Conservation (phyloP, 2,113 vertebrate genomes). For the Phaethon lepturus region DNA sequence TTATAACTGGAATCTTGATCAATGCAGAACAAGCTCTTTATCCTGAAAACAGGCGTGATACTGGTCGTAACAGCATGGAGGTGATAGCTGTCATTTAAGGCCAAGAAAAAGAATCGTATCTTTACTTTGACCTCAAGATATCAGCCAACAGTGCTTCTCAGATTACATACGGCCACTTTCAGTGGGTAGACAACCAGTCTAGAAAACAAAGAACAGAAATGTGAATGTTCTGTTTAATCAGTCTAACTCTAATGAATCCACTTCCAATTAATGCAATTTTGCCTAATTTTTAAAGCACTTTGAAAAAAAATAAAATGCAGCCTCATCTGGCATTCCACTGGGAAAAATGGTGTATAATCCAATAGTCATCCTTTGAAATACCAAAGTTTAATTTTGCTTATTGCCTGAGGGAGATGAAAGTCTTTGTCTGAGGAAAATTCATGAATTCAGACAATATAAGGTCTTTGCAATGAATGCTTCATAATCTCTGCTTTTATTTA, state of each 20-base stretch:
- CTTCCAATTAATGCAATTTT: background rate
- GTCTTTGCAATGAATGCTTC: background rate
- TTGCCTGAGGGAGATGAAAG: background rate
- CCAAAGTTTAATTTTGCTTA: background rate
- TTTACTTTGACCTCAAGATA: background rate
- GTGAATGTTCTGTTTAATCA: background rate
- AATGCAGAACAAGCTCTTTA: background rate
- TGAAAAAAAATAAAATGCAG: background rate
- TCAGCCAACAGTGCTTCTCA: background rate
- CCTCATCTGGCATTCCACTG: background rate
- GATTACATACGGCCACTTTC: background rate
- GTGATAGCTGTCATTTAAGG: background rate
- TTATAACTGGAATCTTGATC: background rate
- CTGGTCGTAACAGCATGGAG: background rate
- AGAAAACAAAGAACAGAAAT: background rate
- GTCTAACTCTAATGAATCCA: background rate
- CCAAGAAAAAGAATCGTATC: background rate
- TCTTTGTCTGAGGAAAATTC: background rate
- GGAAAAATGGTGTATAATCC: background rate
- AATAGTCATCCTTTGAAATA: background rate
- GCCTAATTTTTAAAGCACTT: background rate
- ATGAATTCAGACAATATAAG: background rate
- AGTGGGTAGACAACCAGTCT: background rate
- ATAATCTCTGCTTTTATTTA: conserved; percentile 12
- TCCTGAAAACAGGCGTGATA: background rate